Percentiles rank a stretch among this genome's conserved stretches.
phyloP scores from a whole-genome alignment of 2,113 vertebrate species.

The Ibidorhyncha struthersii region DNA sequence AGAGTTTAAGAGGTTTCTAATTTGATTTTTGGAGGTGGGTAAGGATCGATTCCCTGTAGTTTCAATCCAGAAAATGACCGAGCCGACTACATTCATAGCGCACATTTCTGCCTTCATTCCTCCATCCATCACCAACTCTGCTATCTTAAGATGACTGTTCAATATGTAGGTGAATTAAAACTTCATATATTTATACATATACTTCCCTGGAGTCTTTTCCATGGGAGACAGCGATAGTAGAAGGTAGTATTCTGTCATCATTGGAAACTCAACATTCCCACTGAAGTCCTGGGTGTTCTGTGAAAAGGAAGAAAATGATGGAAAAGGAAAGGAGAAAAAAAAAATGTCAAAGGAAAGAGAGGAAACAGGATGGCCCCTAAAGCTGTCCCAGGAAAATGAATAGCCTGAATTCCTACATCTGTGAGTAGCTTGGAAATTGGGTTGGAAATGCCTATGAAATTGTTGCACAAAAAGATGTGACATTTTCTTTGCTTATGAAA shows the following conservation, averaged over 20 bases:
- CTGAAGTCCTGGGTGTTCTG: not conserved
- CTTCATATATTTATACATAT: not conserved
- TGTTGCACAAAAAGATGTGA: not conserved
- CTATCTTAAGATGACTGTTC: not conserved
- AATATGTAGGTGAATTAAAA: not conserved
- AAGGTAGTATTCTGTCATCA: not conserved
- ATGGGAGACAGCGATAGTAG: not conserved
- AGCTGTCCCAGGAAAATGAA: not conserved
- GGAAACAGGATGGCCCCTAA: not conserved
- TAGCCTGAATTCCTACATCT: not conserved
- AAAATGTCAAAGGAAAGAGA: not conserved
- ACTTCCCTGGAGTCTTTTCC: not conserved
- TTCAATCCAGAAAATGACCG: not conserved
- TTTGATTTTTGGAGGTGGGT: not conserved
- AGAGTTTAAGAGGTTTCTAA: not conserved
- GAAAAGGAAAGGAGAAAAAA: not conserved
- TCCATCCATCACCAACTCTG: not conserved
- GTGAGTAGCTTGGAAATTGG: not conserved
- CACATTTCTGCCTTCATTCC: rapidly evolving
- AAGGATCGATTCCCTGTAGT: not conserved
- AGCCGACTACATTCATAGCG: rapidly evolving
- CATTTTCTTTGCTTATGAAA: not conserved
- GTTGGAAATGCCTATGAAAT: not conserved
- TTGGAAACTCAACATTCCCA: not conserved
- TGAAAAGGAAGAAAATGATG: not conserved